These are phyloP conservation scores for Zaprionus inermis DNA, from an alignment of 1,140 invertebrate genomes.

Conservation along the genomic window DNA sequence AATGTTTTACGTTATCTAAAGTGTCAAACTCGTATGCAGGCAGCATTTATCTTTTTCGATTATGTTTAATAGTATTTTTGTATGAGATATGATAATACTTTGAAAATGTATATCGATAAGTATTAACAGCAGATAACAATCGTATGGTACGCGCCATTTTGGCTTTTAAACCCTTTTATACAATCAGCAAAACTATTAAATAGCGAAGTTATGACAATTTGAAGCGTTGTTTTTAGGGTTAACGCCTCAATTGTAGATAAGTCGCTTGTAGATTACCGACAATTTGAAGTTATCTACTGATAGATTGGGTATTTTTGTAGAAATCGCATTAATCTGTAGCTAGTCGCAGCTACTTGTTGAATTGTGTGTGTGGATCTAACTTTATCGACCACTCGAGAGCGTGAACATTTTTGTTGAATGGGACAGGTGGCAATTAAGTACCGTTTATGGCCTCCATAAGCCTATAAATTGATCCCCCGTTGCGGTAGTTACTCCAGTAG, in stretches of 20 bases:
- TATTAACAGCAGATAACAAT: background rate
- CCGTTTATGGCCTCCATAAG: constrained; percentile 8
- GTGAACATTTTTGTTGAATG: constrained; percentile 35
- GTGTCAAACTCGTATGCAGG: background rate
- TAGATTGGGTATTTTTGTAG: background rate
- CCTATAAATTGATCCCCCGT: constrained; percentile 61
- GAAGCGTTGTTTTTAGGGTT: background rate
- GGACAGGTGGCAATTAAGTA: constrained; percentile 27
- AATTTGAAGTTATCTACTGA: background rate
- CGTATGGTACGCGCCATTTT: background rate
- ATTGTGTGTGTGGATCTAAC: background rate
- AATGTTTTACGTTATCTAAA: background rate
- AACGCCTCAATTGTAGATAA: background rate
- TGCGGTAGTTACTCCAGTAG: constrained; percentile 35
- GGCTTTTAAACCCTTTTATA: background rate
- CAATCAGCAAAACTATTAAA: background rate
- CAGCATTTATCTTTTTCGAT: background rate
- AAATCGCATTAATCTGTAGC: constrained; percentile 8
- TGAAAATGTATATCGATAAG: background rate
- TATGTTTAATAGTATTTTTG: background rate
- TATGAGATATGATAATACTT: background rate
- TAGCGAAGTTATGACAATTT: background rate
- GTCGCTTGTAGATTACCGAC: background rate
- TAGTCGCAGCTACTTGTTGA: constrained; percentile 11
- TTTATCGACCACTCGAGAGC: constrained; percentile 31